Percentiles rank a stretch among this genome's conserved stretches.
Evolutionary conservation across 2,888 invertebrate species (phyloP).

Genomic region (Cephus sareptanus): DNA sequence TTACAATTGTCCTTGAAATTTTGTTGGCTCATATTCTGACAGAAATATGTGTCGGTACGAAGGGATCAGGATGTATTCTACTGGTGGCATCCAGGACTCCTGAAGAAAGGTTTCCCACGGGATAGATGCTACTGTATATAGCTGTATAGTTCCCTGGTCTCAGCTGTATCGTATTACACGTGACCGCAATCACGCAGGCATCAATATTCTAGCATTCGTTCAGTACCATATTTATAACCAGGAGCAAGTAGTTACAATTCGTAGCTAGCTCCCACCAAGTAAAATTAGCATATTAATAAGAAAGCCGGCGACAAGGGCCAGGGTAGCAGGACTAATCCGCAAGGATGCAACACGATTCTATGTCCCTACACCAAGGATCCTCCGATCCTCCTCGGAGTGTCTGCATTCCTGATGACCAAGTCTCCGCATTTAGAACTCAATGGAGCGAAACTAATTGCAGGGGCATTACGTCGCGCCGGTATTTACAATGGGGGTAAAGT

Average conservation of each 20-base stretch:
- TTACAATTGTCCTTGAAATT: background rate
- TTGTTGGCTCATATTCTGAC: background rate
- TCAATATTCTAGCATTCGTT: background rate
- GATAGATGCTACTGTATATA: background rate
- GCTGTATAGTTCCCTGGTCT: slow-evolving; percentile 55
- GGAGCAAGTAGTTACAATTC: background rate
- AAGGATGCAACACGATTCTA: slow-evolving; percentile 31
- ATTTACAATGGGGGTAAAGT: background rate
- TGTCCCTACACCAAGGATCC: slow-evolving; percentile 45
- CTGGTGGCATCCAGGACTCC: background rate
- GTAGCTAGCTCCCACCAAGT: slow-evolving; percentile 16
- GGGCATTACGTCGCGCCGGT: slow-evolving; percentile 31
- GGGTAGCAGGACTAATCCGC: slow-evolving; percentile 62
- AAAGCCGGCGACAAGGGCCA: slow-evolving; percentile 63
- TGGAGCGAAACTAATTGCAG: slow-evolving; percentile 62
- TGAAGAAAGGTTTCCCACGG: background rate
- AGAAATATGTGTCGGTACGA: background rate
- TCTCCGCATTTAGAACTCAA: slow-evolving; percentile 66
- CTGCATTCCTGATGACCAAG: slow-evolving; percentile 59
- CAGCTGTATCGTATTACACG: slow-evolving; percentile 64
- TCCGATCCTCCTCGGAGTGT: slow-evolving; percentile 49
- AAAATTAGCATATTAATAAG: slow-evolving; percentile 67
- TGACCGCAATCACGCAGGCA: slow-evolving; percentile 46
- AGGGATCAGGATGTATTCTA: background rate
- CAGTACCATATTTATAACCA: background rate